phyloP scores from a whole-genome alignment of 2,113 vertebrate genomes.

The Poeciliopsis occidentalis region DNA sequence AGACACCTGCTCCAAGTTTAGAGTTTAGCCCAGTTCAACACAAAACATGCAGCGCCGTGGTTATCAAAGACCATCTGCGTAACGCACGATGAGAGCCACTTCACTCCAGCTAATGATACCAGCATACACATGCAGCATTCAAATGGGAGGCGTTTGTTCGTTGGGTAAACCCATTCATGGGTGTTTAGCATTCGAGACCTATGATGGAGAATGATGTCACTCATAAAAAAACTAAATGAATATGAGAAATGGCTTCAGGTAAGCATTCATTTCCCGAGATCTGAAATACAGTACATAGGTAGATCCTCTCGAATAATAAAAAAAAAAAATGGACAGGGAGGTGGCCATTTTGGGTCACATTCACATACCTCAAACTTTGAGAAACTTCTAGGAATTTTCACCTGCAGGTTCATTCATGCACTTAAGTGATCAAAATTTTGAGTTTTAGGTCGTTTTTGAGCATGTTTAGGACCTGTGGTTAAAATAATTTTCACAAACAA shows the following conservation, averaged over 20 bases:
- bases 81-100: conserved; percentile 71
- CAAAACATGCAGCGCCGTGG: conserved; percentile 54
- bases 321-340: no score
- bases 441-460: no score
- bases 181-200: background rate
- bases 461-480: no score
- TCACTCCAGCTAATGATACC: conserved; percentile 76
- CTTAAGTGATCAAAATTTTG: no score
- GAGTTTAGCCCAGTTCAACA: conserved; percentile 60
- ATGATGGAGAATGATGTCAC: background rate
- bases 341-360: no score
- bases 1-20: conserved; percentile 73
- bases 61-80: conserved; percentile 70
- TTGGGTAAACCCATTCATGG: background rate
- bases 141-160: conserved; percentile 45
- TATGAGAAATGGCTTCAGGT: background rate
- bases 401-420: no score
- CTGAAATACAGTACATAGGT: no score
- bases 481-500: no score
- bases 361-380: no score
- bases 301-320: no score
- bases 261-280: background rate
- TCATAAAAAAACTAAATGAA: background rate
- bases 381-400: no score
- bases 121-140: conserved; percentile 68